These are phyloP conservation scores for Macropis europaea DNA, from an alignment of 2,888 invertebrate genomes.

Conservation along the genomic window DNA sequence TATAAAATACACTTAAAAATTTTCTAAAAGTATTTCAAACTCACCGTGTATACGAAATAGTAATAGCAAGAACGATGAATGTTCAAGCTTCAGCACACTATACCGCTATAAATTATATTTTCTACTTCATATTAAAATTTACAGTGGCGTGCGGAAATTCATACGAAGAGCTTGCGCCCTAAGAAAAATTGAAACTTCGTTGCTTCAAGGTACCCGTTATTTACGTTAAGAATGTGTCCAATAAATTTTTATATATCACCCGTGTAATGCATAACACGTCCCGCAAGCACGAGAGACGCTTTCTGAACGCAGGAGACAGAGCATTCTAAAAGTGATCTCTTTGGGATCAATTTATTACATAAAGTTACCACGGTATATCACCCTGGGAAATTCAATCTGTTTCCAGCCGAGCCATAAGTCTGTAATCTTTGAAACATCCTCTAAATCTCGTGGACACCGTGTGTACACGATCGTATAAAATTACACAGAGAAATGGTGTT, in stretches of 20 bases:
- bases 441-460: background rate
- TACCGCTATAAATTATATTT: too few relatives aligned
- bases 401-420: background rate
- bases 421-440: background rate
- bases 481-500: conserved; percentile 10
- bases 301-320: background rate
- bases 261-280: background rate
- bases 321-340: background rate
- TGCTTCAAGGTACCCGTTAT: background rate
- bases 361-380: background rate
- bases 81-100: too few relatives aligned
- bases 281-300: background rate
- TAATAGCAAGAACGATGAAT: too few relatives aligned
- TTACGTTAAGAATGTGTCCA: background rate
- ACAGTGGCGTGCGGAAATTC: too few relatives aligned
- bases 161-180: too few relatives aligned
- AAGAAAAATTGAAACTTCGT: background rate
- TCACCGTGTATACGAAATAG: too few relatives aligned
- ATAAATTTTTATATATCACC: background rate
- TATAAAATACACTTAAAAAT: too few relatives aligned
- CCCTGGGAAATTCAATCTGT: conserved; percentile 2
- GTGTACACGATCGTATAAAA: conserved; percentile 7
- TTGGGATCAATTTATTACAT: background rate
- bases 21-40: too few relatives aligned
- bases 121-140: too few relatives aligned